Percentiles rank a stretch among this genome's conserved stretches.
Evolutionary conservation across 2,113 vertebrate genomes (phyloP).

Genomic region (Rostratula benghalensis): DNA sequence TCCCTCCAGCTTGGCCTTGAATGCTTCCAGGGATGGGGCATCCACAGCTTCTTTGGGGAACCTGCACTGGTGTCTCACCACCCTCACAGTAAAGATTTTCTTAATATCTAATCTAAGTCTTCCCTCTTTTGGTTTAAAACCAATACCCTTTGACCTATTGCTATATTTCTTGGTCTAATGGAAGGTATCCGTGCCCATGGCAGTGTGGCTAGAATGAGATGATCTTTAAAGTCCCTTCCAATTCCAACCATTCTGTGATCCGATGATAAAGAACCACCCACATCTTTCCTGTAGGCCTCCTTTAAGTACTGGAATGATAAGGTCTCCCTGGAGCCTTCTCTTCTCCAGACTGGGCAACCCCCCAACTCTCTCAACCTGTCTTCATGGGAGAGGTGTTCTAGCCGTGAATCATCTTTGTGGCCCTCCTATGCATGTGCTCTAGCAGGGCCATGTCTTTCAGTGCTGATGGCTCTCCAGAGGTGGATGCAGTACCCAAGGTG

Average conservation of each 20-base stretch:
- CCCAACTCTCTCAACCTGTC: background rate
- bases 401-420: background rate
- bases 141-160: too few species aligned
- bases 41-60: too few species aligned
- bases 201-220: background rate
- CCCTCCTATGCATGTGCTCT: background rate
- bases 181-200: too few species aligned
- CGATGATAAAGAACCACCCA: background rate
- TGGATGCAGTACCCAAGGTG: accelerated
- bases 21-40: too few species aligned
- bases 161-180: background rate
- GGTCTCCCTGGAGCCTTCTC: background rate
- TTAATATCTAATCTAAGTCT: too few species aligned
- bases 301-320: background rate
- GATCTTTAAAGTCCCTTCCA: background rate
- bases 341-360: background rate
- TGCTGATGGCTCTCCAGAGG: background rate
- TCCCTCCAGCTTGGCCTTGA: too few species aligned
- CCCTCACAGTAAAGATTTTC: too few species aligned
- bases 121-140: too few species aligned
- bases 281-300: too few species aligned
- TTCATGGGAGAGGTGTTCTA: background rate
- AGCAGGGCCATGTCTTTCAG: background rate
- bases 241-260: background rate
- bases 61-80: too few species aligned